Percentiles rank a stretch among this genome's conserved stretches.
phyloP scores from a whole-genome alignment of 2,797 vertebrate species.

The Potorous gilbertii region DNA sequence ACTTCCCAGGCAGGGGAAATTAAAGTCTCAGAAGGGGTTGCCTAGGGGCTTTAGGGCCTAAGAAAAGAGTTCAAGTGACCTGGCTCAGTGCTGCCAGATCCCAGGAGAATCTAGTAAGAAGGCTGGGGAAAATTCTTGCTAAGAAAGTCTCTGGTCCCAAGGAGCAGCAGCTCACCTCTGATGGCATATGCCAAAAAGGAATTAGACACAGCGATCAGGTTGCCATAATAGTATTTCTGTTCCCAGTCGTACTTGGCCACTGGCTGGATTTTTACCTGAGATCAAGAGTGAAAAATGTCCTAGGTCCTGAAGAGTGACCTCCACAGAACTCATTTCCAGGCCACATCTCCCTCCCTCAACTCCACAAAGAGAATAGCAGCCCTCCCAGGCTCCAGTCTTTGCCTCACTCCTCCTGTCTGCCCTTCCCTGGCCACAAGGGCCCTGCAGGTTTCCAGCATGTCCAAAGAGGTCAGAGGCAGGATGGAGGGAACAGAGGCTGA shows the following conservation, averaged over 20 bases:
- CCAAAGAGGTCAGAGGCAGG: background rate
- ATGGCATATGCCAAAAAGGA: constrained; percentile 97
- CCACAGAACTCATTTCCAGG: background rate
- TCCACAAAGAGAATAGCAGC: background rate
- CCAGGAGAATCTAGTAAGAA: background rate
- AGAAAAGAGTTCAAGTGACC: background rate
- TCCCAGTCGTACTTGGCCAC: constrained; percentile 99
- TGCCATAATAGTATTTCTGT: constrained; percentile 98
- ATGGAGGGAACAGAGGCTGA: background rate
- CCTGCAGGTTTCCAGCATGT: background rate
- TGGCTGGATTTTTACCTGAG: constrained; percentile 98
- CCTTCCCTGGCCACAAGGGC: background rate
- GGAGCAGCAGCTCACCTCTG: constrained; percentile 89
- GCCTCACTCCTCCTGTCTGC: background rate
- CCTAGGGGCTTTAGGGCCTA: background rate
- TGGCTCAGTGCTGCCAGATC: background rate
- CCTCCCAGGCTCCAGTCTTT: background rate
- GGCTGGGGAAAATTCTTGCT: background rate
- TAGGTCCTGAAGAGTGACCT: constrained; percentile 42
- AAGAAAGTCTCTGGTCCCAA: background rate
- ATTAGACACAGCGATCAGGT: constrained; percentile 98
- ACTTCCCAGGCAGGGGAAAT: background rate
- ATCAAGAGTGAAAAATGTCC: constrained; percentile 56
- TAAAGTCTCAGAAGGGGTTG: background rate
- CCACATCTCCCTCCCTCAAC: background rate